These are phyloP conservation scores for Neodontobutis hainanensis DNA, from an alignment of 2,113 vertebrate genomes.

Conservation along the genomic window DNA sequence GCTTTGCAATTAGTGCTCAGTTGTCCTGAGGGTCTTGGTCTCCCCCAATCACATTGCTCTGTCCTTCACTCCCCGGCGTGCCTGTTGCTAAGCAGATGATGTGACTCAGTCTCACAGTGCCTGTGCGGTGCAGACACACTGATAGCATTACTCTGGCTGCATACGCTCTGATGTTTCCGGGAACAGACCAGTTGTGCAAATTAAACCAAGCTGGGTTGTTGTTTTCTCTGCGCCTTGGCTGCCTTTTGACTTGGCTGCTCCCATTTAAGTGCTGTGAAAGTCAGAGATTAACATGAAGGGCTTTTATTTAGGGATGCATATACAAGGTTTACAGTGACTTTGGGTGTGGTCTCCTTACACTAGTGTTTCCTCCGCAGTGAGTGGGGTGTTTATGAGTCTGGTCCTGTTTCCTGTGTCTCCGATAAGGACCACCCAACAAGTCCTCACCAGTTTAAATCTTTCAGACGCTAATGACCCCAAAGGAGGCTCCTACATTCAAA, in stretches of 20 bases:
- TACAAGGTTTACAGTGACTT: slow-evolving; percentile 47
- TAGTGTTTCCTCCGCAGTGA: slow-evolving; percentile 67
- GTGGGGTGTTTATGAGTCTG: slow-evolving; percentile 72
- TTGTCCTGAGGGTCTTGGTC: slow-evolving; percentile 70
- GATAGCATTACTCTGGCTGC: slow-evolving; percentile 44
- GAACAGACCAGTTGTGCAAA: slow-evolving; percentile 54
- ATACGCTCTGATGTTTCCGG: slow-evolving; percentile 46
- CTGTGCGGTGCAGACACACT: slow-evolving; percentile 44
- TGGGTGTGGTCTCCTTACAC: slow-evolving; percentile 63
- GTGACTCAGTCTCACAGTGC: slow-evolving; percentile 71
- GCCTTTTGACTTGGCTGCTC: slow-evolving; percentile 14
- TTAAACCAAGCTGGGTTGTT: slow-evolving; percentile 45
- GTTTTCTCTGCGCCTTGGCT: slow-evolving; percentile 9
- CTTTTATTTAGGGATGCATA: slow-evolving; percentile 8
- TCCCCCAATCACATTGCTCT: slow-evolving; percentile 74
- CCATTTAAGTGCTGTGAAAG: slow-evolving; percentile 28
- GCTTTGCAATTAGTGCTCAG: slow-evolving; percentile 71
- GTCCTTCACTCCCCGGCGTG: slow-evolving; percentile 55
- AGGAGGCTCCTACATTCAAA: slow-evolving; percentile 54
- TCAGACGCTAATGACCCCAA: slow-evolving; percentile 64
- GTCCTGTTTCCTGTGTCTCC: slow-evolving; percentile 68
- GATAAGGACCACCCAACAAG: slow-evolving; percentile 78
- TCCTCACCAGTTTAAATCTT: slow-evolving; percentile 65
- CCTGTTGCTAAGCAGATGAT: slow-evolving; percentile 78
- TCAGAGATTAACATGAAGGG: slow-evolving; percentile 2